A percentile compares a stretch with the other conserved stretches of the same genome.
phyloP scores from a whole-genome alignment of 2,888 invertebrate genomes.

The Chalcis sispes region DNA sequence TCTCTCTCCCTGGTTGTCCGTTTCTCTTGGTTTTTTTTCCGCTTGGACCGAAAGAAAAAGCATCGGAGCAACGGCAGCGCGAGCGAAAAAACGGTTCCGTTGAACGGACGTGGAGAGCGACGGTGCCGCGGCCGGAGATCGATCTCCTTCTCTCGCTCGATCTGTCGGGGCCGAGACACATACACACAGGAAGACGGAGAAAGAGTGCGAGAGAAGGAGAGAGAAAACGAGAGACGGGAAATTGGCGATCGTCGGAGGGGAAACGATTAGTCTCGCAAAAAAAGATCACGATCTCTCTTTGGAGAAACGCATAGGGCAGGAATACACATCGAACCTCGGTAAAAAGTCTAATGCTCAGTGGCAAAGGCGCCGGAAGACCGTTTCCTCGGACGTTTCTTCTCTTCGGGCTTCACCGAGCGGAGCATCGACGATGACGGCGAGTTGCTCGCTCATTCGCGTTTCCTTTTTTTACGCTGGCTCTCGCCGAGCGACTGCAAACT shows the following conservation, averaged over 20 bases:
- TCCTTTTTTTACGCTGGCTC: not conserved
- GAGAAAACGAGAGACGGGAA: slow-evolving; percentile 56
- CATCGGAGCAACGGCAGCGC: too few relatives aligned
- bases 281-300: slow-evolving; percentile 60
- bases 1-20: not conserved
- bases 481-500: too few relatives aligned
- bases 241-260: slow-evolving; percentile 60
- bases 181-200: slow-evolving; percentile 22
- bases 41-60: not conserved
- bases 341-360: slow-evolving; percentile 63
- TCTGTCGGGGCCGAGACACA: slow-evolving; percentile 11
- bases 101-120: slow-evolving; percentile 7
- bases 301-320: slow-evolving; percentile 58
- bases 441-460: not conserved
- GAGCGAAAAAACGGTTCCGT: slow-evolving; percentile 43
- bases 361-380: slow-evolving; percentile 67
- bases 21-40: not conserved
- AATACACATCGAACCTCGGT: slow-evolving; percentile 33
- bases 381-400: slow-evolving; percentile 66
- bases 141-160: slow-evolving; percentile 10
- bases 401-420: not conserved
- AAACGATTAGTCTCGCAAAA: slow-evolving; percentile 61
- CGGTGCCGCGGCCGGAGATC: not conserved
- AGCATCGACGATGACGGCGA: too few relatives aligned
- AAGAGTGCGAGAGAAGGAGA: slow-evolving; percentile 16